These are phyloP conservation scores for Stenodema calcarata DNA, from an alignment of 2,888 invertebrate genomes.

Conservation along the genomic window DNA sequence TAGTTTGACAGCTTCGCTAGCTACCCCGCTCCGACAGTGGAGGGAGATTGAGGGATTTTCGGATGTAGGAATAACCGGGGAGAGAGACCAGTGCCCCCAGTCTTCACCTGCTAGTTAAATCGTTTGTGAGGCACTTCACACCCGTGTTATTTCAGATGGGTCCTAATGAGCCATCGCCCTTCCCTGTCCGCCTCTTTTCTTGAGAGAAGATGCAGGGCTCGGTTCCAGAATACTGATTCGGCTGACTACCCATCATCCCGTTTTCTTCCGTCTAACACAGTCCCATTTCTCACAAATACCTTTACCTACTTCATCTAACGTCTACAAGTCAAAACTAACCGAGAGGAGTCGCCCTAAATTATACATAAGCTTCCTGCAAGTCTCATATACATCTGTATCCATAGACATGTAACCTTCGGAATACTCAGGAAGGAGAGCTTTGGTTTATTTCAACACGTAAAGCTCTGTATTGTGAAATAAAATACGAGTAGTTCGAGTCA, in stretches of 20 bases:
- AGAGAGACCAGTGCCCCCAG: neutral
- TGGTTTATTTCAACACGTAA: too few relatives aligned
- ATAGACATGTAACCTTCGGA: too few relatives aligned
- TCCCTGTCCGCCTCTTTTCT: neutral
- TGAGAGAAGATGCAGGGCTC: constrained; percentile 28
- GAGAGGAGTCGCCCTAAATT: neutral
- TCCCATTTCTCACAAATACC: constrained; percentile 19
- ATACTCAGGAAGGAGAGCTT: too few relatives aligned
- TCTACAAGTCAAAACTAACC: neutral
- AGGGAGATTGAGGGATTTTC: neutral
- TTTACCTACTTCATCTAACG: neutral
- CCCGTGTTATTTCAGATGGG: constrained; percentile 43
- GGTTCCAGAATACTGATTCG: constrained; percentile 33
- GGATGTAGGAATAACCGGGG: neutral
- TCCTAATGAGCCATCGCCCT: constrained; percentile 41
- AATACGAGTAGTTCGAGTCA: too few relatives aligned
- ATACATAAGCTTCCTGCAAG: neutral
- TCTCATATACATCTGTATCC: neutral
- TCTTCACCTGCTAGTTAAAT: constrained; percentile 40
- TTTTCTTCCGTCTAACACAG: neutral
- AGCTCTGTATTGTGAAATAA: too few relatives aligned
- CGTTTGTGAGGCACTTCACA: constrained; percentile 39
- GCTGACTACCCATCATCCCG: constrained; percentile 17
- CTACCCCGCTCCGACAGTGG: neutral
- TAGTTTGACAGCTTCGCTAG: constrained; percentile 37